A percentile compares a stretch with the other conserved stretches of the same genome.
These are phyloP conservation scores for Chrysochloris asiatica DNA, from an alignment of 2,113 vertebrate species.

Conservation along the genomic window DNA sequence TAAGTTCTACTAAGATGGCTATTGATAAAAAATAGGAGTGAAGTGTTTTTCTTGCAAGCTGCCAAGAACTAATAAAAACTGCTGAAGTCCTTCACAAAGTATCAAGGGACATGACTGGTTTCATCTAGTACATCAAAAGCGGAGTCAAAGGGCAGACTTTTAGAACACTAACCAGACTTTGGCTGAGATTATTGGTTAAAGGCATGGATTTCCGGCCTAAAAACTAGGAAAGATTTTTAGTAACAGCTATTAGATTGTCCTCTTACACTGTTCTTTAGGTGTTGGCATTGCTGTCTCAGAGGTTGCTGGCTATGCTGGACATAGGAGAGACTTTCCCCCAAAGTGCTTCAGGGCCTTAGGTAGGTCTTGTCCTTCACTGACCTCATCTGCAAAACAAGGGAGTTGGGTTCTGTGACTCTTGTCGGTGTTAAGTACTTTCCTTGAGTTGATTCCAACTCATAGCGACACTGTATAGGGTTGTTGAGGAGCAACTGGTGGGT, in stretches of 20 bases:
- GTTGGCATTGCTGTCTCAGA: constrained; percentile 49
- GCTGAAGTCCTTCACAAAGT: constrained; percentile 37
- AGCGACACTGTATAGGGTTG: too few species aligned
- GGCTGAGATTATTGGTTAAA: constrained; percentile 42
- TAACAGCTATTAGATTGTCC: constrained; percentile 52
- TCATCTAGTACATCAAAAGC: constrained; percentile 60
- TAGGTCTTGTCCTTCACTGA: too few species aligned
- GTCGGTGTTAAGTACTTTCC: too few species aligned
- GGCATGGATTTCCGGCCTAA: constrained; percentile 35
- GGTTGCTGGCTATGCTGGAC: constrained; percentile 3
- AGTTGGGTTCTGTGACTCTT: too few species aligned
- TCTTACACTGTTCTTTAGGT: constrained; percentile 16
- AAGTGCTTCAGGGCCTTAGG: too few species aligned
- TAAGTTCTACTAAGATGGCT: constrained; percentile 59
- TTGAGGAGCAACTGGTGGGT: too few species aligned
- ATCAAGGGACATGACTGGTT: constrained; percentile 43
- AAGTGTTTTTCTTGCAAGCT: constrained; percentile 62
- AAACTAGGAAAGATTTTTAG: constrained; percentile 57
- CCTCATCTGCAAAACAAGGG: too few species aligned
- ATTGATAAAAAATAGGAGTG: constrained; percentile 58
- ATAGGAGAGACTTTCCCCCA: not conserved
- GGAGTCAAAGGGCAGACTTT: constrained; percentile 43
- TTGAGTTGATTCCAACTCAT: too few species aligned
- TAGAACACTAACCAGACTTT: constrained; percentile 50
- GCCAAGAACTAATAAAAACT: constrained; percentile 60